Conservation (phyloP, 2,888 invertebrate species). For the Cyclophora punctaria region DNA sequence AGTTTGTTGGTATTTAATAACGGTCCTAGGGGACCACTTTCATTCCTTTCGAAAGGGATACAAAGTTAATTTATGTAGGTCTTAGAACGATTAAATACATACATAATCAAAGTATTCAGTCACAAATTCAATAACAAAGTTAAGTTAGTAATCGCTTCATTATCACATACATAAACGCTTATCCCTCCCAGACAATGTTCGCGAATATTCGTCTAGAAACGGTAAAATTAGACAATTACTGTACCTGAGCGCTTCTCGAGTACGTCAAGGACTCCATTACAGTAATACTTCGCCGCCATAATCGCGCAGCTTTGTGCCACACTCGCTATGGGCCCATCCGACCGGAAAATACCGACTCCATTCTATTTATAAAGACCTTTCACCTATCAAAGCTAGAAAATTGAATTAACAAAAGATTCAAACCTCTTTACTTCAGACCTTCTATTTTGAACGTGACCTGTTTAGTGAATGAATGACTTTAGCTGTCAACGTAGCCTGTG, state of each 20-base stretch:
- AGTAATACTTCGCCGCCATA: constrained; percentile 28
- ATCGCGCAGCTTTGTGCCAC: constrained; percentile 35
- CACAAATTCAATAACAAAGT: too few species aligned
- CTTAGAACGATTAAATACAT: too few species aligned
- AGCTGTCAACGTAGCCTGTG: constrained; percentile 38
- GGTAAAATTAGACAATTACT: constrained; percentile 30
- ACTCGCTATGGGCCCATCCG: constrained; percentile 18
- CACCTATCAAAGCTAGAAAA: constrained; percentile 20
- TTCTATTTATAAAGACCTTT: constrained; percentile 21
- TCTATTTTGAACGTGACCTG: constrained; percentile 58
- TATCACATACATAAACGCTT: too few species aligned
- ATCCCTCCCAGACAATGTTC: constrained; percentile 1
- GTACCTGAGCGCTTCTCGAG: constrained; percentile 17
- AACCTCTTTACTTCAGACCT: too few species aligned
- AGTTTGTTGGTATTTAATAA: too few species aligned
- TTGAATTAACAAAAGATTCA: constrained; percentile 16
- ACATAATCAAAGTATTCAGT: too few species aligned
- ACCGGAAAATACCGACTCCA: constrained; percentile 36
- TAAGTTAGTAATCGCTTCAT: too few species aligned
- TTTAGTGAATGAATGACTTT: constrained; percentile 53
- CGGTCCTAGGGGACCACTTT: too few species aligned
- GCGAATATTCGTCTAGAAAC: constrained; percentile 21
- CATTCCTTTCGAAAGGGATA: too few species aligned
- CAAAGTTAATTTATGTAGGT: too few species aligned
- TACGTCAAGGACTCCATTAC: constrained; percentile 26